phyloP scores from a whole-genome alignment of 2,113 vertebrate genomes.

The Peromyscus polionotus region DNA sequence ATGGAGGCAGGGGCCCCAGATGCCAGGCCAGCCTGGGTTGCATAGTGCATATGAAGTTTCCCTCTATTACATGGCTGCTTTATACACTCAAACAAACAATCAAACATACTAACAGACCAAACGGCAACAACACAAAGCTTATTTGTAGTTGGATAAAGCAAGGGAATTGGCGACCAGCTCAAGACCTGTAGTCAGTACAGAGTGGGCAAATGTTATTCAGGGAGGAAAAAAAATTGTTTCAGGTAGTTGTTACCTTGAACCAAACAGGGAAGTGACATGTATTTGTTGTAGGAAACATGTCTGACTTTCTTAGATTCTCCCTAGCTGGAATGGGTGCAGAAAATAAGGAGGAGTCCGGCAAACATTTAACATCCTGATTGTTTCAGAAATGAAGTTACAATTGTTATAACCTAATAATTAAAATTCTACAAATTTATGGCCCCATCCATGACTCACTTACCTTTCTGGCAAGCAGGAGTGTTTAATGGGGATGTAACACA shows the following conservation, averaged over 20 bases:
- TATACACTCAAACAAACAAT: neutral
- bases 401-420: neutral
- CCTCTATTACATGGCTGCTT: neutral
- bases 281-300: neutral
- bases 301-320: neutral
- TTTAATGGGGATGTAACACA: neutral
- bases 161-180: neutral
- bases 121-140: neutral
- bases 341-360: neutral
- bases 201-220: neutral
- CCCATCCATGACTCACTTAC: neutral
- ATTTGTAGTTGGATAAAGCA: neutral
- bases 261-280: neutral
- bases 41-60: neutral
- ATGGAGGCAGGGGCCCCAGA: neutral
- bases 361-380: slow-evolving; percentile 12
- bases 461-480: neutral
- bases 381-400: neutral
- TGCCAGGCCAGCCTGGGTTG: neutral
- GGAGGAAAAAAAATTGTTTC: neutral
- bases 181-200: neutral
- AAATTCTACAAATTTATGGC: slow-evolving; percentile 28
- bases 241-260: too few relatives aligned
- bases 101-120: too few relatives aligned
- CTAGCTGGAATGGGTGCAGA: neutral